Conservation (phyloP, 1,140 invertebrate genomes). For the Hylaeus anthracinus region DNA sequence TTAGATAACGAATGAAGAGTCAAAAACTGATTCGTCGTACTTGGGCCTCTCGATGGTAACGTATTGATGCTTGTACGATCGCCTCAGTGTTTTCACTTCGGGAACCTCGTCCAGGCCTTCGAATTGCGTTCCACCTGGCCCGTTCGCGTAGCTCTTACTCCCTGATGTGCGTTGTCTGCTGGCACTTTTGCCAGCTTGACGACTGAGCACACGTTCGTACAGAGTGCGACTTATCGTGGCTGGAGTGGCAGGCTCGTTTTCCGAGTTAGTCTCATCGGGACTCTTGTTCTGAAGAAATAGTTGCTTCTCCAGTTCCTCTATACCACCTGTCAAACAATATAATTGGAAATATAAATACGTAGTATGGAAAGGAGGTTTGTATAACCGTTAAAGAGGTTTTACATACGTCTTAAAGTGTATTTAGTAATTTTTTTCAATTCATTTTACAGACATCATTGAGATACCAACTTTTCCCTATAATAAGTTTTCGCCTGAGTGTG, state of each 20-base stretch:
- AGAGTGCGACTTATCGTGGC: conserved; percentile 86
- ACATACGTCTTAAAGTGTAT: too few relatives aligned
- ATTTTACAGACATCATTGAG: too few relatives aligned
- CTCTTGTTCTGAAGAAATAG: conserved; percentile 83
- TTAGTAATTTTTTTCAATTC: too few relatives aligned
- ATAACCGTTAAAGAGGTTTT: too few relatives aligned
- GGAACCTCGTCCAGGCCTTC: conserved; percentile 83
- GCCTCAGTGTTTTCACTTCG: conserved; percentile 81
- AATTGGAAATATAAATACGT: neutral
- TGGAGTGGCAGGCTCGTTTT: conserved; percentile 75
- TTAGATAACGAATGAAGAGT: neutral
- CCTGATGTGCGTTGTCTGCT: conserved; percentile 4
- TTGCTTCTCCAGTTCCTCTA: conserved; percentile 91
- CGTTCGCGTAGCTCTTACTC: conserved; percentile 71
- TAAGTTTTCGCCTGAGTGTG: too few relatives aligned
- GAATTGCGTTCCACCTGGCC: conserved; percentile 85
- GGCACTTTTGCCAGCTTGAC: conserved; percentile 68
- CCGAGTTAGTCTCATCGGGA: conserved; percentile 61
- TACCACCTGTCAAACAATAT: conserved; percentile 82
- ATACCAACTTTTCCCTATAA: too few relatives aligned
- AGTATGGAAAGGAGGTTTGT: too few relatives aligned
- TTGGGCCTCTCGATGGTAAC: conserved; percentile 81
- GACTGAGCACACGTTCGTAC: conserved; percentile 86
- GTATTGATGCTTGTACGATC: conserved; percentile 85
- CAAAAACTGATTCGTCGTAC: conserved; percentile 59